phyloP scores from a whole-genome alignment of 2,888 invertebrate species.

The Nudaria mundana region DNA sequence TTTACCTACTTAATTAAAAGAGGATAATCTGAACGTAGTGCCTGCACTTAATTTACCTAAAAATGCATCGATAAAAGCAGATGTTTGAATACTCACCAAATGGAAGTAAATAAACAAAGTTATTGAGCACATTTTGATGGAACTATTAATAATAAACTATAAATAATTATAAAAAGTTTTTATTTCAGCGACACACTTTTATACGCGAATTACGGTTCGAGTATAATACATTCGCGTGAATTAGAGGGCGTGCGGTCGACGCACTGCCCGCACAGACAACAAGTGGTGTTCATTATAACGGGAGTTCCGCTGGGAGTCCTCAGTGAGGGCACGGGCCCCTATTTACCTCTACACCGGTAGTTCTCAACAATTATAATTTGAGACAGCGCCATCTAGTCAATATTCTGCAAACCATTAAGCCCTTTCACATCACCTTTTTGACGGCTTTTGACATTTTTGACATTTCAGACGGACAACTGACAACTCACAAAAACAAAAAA shows the following conservation, averaged over 20 bases:
- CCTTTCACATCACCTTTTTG: neutral
- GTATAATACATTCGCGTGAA: slow-evolving; percentile 73
- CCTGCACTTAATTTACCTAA: no score
- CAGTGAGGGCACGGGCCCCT: slow-evolving; percentile 56
- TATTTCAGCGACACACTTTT: slow-evolving; percentile 54
- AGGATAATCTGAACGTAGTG: no score
- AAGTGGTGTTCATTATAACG: slow-evolving; percentile 77
- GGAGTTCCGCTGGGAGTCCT: slow-evolving; percentile 74
- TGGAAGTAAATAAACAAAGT: slow-evolving; percentile 54
- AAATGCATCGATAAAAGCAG: neutral
- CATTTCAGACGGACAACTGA: no score
- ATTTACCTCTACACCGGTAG: slow-evolving; percentile 46
- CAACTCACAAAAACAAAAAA: slow-evolving; percentile 48
- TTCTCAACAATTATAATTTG: slow-evolving; percentile 40
- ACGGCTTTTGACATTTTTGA: no score
- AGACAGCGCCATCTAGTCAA: slow-evolving; percentile 58
- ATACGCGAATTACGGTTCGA: slow-evolving; percentile 64
- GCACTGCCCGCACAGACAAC: slow-evolving; percentile 78
- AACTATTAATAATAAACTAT: slow-evolving; percentile 41
- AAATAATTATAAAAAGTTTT: slow-evolving; percentile 38
- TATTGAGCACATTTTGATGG: slow-evolving; percentile 63
- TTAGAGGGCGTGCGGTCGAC: slow-evolving; percentile 77
- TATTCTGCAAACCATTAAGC: slow-evolving; percentile 5
- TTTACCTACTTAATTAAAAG: no score
- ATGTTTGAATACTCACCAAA: slow-evolving; percentile 56